These are phyloP conservation scores for Bombus cullumanus DNA, from an alignment of 1,140 invertebrate species.

Conservation along the genomic window DNA sequence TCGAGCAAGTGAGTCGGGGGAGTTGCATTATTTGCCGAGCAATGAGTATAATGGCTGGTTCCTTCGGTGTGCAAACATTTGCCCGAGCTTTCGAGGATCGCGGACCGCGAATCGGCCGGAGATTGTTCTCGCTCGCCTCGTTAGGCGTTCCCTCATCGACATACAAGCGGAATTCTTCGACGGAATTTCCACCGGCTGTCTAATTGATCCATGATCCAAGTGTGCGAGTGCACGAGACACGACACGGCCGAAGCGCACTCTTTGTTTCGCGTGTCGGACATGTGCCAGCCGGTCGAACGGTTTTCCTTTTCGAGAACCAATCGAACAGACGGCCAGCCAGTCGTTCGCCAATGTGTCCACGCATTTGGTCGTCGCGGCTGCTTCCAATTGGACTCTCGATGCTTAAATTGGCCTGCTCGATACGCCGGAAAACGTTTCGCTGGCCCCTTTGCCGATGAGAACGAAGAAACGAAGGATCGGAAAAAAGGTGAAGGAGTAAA, in stretches of 20 bases:
- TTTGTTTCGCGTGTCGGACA: not conserved
- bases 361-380: not conserved
- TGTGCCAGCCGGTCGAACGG: not conserved
- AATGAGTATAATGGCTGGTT: slow-evolving; percentile 67
- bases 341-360: not conserved
- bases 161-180: slow-evolving; percentile 47
- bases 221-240: not conserved
- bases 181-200: slow-evolving; percentile 40
- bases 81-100: slow-evolving; percentile 52
- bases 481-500: too few relatives aligned
- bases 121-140: slow-evolving; percentile 55
- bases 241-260: not conserved
- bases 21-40: slow-evolving; percentile 77
- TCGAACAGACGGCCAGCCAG: not conserved
- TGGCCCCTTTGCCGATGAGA: not conserved
- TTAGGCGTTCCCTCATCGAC: slow-evolving; percentile 47
- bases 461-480: not conserved
- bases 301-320: slow-evolving; percentile 43
- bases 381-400: slow-evolving; percentile 17
- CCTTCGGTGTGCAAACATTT: slow-evolving; percentile 63
- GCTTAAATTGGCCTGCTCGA: not conserved
- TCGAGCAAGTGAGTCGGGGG: slow-evolving; percentile 69
- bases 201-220: slow-evolving; percentile 28
- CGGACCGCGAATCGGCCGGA: slow-evolving; percentile 37
- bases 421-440: not conserved